phyloP scores from a whole-genome alignment of 1,140 invertebrate species.

The Sinella curviseta region DNA sequence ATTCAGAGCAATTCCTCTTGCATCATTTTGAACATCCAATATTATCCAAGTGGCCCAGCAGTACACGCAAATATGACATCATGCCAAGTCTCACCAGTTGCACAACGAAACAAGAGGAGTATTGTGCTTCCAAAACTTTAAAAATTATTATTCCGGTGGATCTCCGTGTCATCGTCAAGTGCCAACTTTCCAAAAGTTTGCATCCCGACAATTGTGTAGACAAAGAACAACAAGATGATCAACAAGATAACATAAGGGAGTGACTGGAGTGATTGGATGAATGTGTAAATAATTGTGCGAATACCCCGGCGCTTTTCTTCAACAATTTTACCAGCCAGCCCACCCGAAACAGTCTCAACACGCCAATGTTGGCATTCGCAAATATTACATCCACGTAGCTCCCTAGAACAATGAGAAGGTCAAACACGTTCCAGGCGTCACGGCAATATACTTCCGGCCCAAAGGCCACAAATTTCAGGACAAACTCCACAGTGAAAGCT shows the following conservation, averaged over 20 bases:
- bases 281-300: too few species aligned
- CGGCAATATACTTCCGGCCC: constrained; percentile 99
- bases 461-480: constrained; percentile 98
- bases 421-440: constrained; percentile 99
- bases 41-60: constrained; percentile 68
- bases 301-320: too few species aligned
- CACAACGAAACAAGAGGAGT: constrained; percentile 93
- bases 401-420: constrained; percentile 99
- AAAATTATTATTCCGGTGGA: constrained; percentile 97
- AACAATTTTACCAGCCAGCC: too few species aligned
- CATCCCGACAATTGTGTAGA: constrained; percentile 99
- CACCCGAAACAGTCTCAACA: too few species aligned
- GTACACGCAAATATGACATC: constrained; percentile 97
- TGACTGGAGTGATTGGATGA: too few species aligned
- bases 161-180: constrained; percentile 72
- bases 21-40: constrained; percentile 69
- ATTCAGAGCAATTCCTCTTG: constrained; percentile 56
- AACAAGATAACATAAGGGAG: constrained; percentile 97
- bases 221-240: constrained; percentile 98
- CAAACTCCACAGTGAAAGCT: constrained; percentile 95
- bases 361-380: too few species aligned
- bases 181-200: constrained; percentile 98
- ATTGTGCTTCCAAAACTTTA: constrained; percentile 97
- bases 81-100: constrained; percentile 98
- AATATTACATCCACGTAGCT: too few species aligned